Evolutionary conservation across 2,888 invertebrate genomes (phyloP).

Genomic region (Spialia ferax): DNA sequence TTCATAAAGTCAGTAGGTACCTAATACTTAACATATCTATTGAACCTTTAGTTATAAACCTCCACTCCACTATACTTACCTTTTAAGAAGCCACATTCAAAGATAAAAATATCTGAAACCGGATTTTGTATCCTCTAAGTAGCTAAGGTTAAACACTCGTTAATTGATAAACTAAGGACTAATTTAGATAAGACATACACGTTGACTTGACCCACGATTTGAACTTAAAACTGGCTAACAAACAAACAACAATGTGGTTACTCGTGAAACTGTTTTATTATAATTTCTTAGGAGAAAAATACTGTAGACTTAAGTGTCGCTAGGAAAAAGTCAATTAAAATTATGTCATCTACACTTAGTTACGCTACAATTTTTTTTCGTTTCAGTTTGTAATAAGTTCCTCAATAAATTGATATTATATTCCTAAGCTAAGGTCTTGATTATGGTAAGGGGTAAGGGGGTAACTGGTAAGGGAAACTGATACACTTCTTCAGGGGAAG

Average conservation of each 20-base stretch:
- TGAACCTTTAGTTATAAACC: background rate
- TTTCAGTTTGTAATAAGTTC: background rate
- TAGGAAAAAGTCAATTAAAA: constrained; percentile 2
- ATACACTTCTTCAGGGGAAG: too few species aligned
- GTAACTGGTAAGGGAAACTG: too few species aligned
- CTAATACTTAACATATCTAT: background rate
- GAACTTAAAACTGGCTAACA: constrained; percentile 33
- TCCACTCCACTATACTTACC: background rate
- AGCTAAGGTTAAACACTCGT: constrained; percentile 35
- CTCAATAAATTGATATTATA: background rate
- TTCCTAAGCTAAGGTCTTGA: too few species aligned
- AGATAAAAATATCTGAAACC: constrained; percentile 34
- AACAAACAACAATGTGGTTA: constrained; percentile 3
- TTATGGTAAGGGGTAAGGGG: too few species aligned
- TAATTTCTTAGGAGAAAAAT: background rate
- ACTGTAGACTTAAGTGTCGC: background rate
- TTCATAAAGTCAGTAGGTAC: too few species aligned
- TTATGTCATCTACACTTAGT: background rate
- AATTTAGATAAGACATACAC: constrained; percentile 40
- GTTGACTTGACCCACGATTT: constrained; percentile 37
- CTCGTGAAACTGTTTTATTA: background rate
- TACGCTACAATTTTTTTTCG: background rate
- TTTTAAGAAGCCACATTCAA: constrained; percentile 6
- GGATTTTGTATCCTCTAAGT: constrained; percentile 26
- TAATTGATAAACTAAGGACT: constrained; percentile 37